Evolutionary conservation across 1,140 invertebrate species (phyloP), one percentile per base, ranked within the genome.

Genomic region (Leguminivora glycinivorella): DNA sequence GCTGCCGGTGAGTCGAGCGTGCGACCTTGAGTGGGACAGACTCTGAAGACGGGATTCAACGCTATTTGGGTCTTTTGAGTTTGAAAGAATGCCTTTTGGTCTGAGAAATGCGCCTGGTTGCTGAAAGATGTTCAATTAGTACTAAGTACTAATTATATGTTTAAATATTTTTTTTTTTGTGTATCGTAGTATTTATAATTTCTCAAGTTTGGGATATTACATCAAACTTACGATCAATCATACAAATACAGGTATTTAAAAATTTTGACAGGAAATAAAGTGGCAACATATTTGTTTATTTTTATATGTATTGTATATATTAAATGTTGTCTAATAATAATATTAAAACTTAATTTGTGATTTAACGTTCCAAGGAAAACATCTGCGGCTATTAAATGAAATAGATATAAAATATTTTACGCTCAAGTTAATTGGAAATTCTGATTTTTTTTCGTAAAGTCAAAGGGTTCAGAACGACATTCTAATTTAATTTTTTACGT

Each of bases 1-100:
- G 71, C 93, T 98, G 83, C 97, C 97, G 92, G 96, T 96, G 94
- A 94, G 94, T 94, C 19, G 78, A 72, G 74, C 77, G 76, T 77
- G 74, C 72, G 77, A 78, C 81, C 74, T 73, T 81, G 70, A 72
- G 71, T 72, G 69, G 56, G 77, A 80, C 83, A 81, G 80, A 77
- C 87, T 80, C 81, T 82, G 85, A 67, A 70, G 66, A 29, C 10
- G 58, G 10, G 7, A 43, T 22, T 52, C 5, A 1, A 52, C 19
- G 2, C 6, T 52, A 9, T 7, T 0, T 9, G 47, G 47, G 14
- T 22, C 1, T 52, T 22, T 22, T 52, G 19, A 22, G 2, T 52
- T 52, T 52, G 19, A 22, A n/a, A 6, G n/a, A 4, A 10, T 52
- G n/a, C 47, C 47, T 22, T 52, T 52, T 22, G 47, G 19, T 52